phyloP scores from a whole-genome alignment of 2,797 vertebrate genomes.

The Danio choprae region DNA sequence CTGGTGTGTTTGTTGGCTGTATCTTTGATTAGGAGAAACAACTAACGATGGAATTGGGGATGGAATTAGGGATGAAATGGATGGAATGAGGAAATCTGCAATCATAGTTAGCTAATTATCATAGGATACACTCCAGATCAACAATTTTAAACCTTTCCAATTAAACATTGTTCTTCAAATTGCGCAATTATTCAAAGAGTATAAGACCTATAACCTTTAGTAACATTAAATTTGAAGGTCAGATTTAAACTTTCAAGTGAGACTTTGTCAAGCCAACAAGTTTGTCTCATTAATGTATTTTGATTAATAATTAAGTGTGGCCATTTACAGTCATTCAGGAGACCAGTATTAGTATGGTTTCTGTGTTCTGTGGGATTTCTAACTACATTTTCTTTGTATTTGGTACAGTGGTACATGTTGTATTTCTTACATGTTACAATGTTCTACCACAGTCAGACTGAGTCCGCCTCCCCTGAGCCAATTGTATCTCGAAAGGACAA shows the following conservation, averaged over 20 bases:
- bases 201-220: not conserved
- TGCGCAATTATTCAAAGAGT: not conserved
- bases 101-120: no score
- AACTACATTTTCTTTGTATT: not conserved
- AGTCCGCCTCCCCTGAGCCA: slow-evolving; percentile 64
- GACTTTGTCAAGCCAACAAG: not conserved
- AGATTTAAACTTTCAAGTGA: not conserved
- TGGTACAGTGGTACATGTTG: slow-evolving; percentile 33
- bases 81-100: no score
- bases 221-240: not conserved
- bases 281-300: not conserved
- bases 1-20: no score
- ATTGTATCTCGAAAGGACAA: slow-evolving; percentile 76
- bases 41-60: no score
- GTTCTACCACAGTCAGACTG: slow-evolving; percentile 69
- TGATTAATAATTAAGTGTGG: not conserved
- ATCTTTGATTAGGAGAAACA: no score
- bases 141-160: not conserved
- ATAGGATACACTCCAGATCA: no score
- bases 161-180: not conserved
- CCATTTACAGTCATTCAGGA: slow-evolving; percentile 29
- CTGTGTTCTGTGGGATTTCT: not conserved
- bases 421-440: no score
- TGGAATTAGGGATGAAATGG: no score
- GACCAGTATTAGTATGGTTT: slow-evolving; percentile 49